phyloP scores from a whole-genome alignment of 2,797 vertebrate genomes.

The Gymnocypris eckloni region DNA sequence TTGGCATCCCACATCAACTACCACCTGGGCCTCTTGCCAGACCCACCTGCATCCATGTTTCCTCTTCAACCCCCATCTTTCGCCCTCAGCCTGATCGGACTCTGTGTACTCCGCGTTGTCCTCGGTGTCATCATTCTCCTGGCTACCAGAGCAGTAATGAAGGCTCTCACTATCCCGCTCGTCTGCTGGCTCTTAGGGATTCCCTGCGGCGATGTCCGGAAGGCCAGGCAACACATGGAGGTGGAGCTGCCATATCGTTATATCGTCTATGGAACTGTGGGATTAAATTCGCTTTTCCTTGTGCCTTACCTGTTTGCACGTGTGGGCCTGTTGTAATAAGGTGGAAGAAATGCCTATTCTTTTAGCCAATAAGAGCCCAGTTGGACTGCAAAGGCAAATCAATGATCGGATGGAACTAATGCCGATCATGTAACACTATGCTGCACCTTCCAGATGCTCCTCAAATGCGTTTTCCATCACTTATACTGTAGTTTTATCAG shows the following conservation, averaged over 20 bases:
- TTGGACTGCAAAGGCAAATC: conserved; percentile 17
- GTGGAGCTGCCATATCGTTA: conserved; percentile 96
- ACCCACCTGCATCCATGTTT: conserved; percentile 75
- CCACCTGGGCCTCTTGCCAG: conserved; percentile 79
- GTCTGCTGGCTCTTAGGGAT: conserved; percentile 82
- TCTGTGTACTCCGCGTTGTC: conserved; percentile 77
- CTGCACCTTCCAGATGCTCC: conserved; percentile 21
- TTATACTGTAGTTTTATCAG: neutral
- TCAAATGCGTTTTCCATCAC: neutral
- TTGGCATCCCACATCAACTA: conserved; percentile 87
- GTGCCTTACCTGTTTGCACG: conserved; percentile 85
- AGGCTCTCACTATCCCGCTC: conserved; percentile 86
- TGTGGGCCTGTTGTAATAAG: conserved; percentile 81
- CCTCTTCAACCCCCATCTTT: conserved; percentile 79
- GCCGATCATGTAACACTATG: conserved; percentile 34
- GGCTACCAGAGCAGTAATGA: conserved; percentile 82
- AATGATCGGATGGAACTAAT: conserved; percentile 19
- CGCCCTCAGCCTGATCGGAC: conserved; percentile 73
- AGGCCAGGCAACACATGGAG: conserved; percentile 91
- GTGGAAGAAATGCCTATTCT: neutral
- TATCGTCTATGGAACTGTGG: conserved; percentile 88
- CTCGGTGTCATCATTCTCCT: conserved; percentile 86
- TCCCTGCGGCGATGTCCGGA: conserved; percentile 78
- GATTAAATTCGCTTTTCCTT: conserved; percentile 87
- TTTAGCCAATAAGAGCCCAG: neutral